Base-by-base conservation (phyloP, 2,797 vertebrate genomes). In the Gymnoscopelus microlampas region DNA sequence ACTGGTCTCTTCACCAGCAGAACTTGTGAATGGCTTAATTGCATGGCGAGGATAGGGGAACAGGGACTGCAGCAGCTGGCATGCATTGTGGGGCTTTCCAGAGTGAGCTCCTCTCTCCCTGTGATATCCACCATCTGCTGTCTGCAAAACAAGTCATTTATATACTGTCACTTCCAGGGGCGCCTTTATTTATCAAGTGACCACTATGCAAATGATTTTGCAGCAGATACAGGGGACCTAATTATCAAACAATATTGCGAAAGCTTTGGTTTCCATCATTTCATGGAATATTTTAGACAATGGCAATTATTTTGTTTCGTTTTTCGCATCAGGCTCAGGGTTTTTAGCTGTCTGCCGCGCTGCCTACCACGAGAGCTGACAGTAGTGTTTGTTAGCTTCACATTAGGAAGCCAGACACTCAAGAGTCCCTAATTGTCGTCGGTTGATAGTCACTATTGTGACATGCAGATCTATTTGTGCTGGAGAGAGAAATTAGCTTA, bases 111-210 rank as follows among this genome's bases (percentile, higher is more conserved):
- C 88, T 82, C 87, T 90, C 93, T 94, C 94, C 87, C 88, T 94
- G 90, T 91, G 91, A 94, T 94, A 95, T 92, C 87, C 93, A 90
- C 98, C 96, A 97, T 97, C 97, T 98, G 96, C 94, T 95, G 86
- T 95, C 93, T 96, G 94, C 94, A 97, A 95, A 97, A 94, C 93
- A 96, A 95, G 90, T 90, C 92, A 94, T 94, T 95, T 94, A 95
- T 94, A 93, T 93, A 92, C 94, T 94, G 94, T 94, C 94, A 95
- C 90, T 90, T 92, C 76, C 82, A 87, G 82, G 76, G 89, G 88
- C 81, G 89, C 86, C 85, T 93, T 94, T 95, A 93, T 95, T 94
- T 95, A 91, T 95, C 93, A 93, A 93, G 73, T 94, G 93, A 92
- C 93, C 93, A 93, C 91, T 94, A 94, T 94, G 94, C 94, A 94